Conservation (phyloP, 2,888 invertebrate species). For the Gonocerus acuteangulatus region DNA sequence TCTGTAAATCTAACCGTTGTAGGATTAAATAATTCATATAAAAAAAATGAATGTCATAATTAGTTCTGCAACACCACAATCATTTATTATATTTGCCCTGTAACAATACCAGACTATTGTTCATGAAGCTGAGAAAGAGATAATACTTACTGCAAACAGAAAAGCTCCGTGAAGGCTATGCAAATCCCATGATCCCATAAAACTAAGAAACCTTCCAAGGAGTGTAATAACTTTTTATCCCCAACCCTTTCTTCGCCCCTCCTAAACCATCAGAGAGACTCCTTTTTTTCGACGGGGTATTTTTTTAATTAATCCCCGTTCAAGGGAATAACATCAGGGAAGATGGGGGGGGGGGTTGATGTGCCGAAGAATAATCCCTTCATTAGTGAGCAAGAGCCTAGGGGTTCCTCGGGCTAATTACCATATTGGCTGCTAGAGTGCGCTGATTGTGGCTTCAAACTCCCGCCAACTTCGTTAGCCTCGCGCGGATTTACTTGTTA, state of each 20-base stretch:
- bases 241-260: neutral
- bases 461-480: neutral
- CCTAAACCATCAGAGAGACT: neutral
- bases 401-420: neutral
- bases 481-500: neutral
- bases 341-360: neutral
- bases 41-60: too few species aligned
- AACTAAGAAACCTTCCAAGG: neutral
- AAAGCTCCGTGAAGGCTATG: constrained; percentile 4
- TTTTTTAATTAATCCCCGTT: constrained; percentile 1
- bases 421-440: neutral
- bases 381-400: too few species aligned
- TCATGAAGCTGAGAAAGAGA: too few species aligned
- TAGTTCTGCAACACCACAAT: too few species aligned
- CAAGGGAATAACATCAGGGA: too few species aligned
- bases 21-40: too few species aligned
- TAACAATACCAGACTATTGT: too few species aligned
- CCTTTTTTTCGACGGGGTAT: neutral
- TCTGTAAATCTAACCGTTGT: too few species aligned
- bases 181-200: constrained; percentile 16
- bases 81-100: too few species aligned
- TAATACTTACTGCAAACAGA: constrained; percentile 5
- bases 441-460: neutral
- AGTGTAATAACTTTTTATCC: neutral
- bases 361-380: neutral